A percentile compares a stretch with the other conserved stretches of the same genome.
Evolutionary conservation across 2,888 invertebrate species (phyloP).

Genomic region (Athalia circularis): DNA sequence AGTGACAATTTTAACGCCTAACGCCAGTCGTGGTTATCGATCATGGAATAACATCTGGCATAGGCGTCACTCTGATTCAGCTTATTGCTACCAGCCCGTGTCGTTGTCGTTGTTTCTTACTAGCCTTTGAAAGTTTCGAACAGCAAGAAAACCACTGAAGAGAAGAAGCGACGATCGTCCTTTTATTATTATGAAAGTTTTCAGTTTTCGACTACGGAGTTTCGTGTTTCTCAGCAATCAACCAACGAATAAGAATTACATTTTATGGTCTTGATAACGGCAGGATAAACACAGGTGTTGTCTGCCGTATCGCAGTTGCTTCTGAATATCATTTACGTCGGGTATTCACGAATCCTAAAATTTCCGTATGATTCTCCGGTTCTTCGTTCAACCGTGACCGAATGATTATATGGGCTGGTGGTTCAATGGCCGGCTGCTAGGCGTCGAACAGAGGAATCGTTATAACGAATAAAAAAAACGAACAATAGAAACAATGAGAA

Average conservation of each 20-base stretch:
- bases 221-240: slow-evolving; percentile 40
- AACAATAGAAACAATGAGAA: slow-evolving; percentile 21
- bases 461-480: slow-evolving; percentile 1
- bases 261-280: slow-evolving; percentile 44
- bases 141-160: too few species aligned
- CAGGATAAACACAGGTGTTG: slow-evolving; percentile 42
- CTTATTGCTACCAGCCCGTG: neutral
- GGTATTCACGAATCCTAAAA: too few species aligned
- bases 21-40: slow-evolving; percentile 30
- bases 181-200: neutral
- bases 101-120: neutral
- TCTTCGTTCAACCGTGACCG: neutral
- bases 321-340: slow-evolving; percentile 25
- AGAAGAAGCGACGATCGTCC: neutral
- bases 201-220: slow-evolving; percentile 3
- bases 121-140: too few species aligned
- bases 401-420: neutral
- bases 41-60: slow-evolving; percentile 37
- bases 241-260: slow-evolving; percentile 39
- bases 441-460: neutral
- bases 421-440: neutral
- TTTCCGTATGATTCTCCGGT: neutral
- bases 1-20: slow-evolving; percentile 29
- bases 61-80: slow-evolving; percentile 3
- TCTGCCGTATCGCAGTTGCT: slow-evolving; percentile 28